phyloP scores from a whole-genome alignment of 2,888 invertebrate genomes.

The Frankliniella intonsa region DNA sequence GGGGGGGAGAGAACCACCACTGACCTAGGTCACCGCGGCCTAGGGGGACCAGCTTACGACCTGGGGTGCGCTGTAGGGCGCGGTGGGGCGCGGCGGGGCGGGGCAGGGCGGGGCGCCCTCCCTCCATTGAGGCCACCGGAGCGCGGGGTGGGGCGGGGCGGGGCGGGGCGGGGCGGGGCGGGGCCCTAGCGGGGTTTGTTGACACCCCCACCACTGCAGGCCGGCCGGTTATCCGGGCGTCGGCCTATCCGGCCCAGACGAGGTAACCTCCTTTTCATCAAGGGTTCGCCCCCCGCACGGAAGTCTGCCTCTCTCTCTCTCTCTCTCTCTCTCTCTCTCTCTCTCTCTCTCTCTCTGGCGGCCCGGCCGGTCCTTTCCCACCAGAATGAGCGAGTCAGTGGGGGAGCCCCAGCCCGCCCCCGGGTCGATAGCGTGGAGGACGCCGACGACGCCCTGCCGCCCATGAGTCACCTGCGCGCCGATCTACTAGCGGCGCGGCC shows the following conservation, averaged over 20 bases:
- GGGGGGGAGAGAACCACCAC: too few relatives aligned
- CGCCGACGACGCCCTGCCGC: too few relatives aligned
- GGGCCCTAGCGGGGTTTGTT: neutral
- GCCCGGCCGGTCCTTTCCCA: too few relatives aligned
- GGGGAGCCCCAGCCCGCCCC: neutral
- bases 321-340: neutral
- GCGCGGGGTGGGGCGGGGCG: neutral
- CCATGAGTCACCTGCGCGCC: too few relatives aligned
- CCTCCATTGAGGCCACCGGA: neutral
- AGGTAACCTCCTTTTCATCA: neutral
- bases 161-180: neutral
- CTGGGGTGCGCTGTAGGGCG: neutral
- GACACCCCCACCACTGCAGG: neutral
- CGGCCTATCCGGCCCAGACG: conserved; percentile 9
- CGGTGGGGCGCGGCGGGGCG: neutral
- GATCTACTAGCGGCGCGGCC: too few relatives aligned
- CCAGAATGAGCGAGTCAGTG: neutral
- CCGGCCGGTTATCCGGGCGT: neutral
- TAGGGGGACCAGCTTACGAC: too few relatives aligned
- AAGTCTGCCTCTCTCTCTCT: neutral
- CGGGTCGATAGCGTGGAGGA: too few relatives aligned
- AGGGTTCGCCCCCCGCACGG: neutral
- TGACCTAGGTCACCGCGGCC: too few relatives aligned
- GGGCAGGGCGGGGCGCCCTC: neutral
- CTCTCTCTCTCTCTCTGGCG: neutral